Base-by-base conservation (phyloP, 2,797 vertebrate genomes). In the Chelon auratus region DNA sequence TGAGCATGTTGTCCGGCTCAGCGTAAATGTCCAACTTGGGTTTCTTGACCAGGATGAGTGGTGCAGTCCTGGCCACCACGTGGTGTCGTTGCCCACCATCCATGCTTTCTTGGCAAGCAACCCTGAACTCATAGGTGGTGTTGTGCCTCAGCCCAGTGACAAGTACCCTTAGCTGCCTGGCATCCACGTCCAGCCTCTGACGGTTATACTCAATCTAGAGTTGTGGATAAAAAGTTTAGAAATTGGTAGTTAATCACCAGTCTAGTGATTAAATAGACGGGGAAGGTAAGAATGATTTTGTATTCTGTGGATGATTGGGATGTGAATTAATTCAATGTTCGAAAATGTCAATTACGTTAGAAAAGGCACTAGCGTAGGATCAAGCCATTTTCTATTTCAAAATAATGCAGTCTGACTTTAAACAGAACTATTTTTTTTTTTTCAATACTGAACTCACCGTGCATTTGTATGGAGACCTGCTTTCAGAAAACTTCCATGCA, bases 401-500 rank as follows among this genome's bases (percentile, higher is more conserved):
- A 20, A 2, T 47, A 69, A 51, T 37, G 10, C 12, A 22, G 24
- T 30, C 42, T 4, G 43, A 24, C 40, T 51, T 51, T 7, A 62
- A 63, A 54, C 0, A 0, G 10, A 57, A 54, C 30, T 36, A 72
- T 0, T 18, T 17, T 1, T 62, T 2, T 3, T 53, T 52, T 30
- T 55, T 42, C 10, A 51, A n/a, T 3, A 55, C 33, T 58, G 60
- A 48, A 86, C 93, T 93, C 89, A 97, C 98, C 90, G 95, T 97
- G 93, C 98, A 99, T 72, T 91, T 93, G 72, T 94, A 94, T 0
- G 93, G 91, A 15, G 87, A 91, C 24, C 85, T 90, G 78, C 94
- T 96, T 78, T 98, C 96, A 0, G 96, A 96, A 67, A 99, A 98
- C 91, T 96, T 98, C 98, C 98, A 99, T 73, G 95, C 95, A 58